These are phyloP conservation scores for Diarsia rubi DNA, from an alignment of 2,888 invertebrate species.

Conservation along the genomic window DNA sequence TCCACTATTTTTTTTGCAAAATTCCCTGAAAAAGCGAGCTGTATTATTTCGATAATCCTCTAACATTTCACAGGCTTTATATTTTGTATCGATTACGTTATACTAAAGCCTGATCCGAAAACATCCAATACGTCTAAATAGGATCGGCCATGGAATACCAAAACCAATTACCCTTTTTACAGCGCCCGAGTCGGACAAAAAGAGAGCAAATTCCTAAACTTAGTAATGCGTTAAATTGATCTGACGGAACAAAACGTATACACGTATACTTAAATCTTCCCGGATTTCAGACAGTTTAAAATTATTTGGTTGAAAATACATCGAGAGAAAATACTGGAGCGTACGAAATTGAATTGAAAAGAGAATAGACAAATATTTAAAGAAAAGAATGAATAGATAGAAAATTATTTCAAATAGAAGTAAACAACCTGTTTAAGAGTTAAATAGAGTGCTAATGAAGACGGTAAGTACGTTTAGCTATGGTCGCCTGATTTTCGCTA, in stretches of 20 bases:
- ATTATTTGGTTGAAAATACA: conserved; percentile 25
- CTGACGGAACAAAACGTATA: conserved; percentile 35
- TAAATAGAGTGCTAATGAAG: not conserved
- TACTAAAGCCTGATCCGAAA: conserved; percentile 20
- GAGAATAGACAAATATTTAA: not conserved
- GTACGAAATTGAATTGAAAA: not conserved
- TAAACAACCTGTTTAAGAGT: not conserved
- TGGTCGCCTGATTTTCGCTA: not conserved
- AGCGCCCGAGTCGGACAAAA: conserved; percentile 46
- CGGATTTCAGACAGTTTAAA: conserved; percentile 10
- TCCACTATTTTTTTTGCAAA: not conserved
- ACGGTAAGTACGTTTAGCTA: not conserved
- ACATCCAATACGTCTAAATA: conserved; percentile 35
- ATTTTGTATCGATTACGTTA: conserved; percentile 18
- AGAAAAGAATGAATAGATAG: not conserved
- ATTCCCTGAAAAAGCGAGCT: not conserved
- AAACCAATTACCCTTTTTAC: conserved; percentile 55
- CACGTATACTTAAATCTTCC: conserved; percentile 19
- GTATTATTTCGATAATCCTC: conserved; percentile 9
- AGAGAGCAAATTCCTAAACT: conserved; percentile 52
- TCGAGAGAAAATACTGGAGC: not conserved
- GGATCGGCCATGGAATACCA: conserved; percentile 41
- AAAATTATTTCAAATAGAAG: not conserved
- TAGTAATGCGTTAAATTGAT: conserved; percentile 59
- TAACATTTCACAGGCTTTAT: conserved; percentile 11